Evolutionary conservation across 2,113 vertebrate species (phyloP).

Genomic region (Proteles cristata): DNA sequence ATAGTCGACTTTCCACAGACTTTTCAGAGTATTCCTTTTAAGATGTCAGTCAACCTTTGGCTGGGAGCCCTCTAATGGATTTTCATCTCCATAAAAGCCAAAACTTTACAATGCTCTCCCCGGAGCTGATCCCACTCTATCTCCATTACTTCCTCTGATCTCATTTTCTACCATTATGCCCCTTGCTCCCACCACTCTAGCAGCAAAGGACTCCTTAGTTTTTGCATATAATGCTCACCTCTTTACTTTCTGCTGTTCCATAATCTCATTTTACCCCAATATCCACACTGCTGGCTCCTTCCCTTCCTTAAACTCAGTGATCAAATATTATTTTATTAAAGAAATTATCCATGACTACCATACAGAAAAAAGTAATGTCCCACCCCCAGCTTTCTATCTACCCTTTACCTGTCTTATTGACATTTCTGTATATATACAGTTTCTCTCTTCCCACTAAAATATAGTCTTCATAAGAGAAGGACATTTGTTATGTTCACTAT

Average conservation of each 20-base stretch:
- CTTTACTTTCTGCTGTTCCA: not conserved
- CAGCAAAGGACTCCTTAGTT: not conserved
- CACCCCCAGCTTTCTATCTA: not conserved
- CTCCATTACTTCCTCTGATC: not conserved
- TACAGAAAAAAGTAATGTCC: not conserved
- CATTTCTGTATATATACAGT: not conserved
- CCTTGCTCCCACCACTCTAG: not conserved
- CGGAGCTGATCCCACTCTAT: not conserved
- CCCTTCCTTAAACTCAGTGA: not conserved
- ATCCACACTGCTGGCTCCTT: not conserved
- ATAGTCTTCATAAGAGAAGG: not conserved
- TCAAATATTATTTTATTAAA: not conserved
- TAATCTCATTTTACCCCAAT: not conserved
- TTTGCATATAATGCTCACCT: not conserved
- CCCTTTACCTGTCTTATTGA: not conserved
- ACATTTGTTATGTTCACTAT: not conserved
- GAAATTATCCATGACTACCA: not conserved
- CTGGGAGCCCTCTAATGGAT: not conserved
- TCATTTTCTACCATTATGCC: not conserved
- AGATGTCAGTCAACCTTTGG: not conserved
- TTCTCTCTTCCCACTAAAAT: not conserved
- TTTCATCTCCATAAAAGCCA: not conserved
- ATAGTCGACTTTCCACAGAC: not conserved
- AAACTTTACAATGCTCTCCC: not conserved
- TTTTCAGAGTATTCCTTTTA: not conserved